Conservation (phyloP, 2,113 vertebrate genomes). For the Pygoscelis adeliae region DNA sequence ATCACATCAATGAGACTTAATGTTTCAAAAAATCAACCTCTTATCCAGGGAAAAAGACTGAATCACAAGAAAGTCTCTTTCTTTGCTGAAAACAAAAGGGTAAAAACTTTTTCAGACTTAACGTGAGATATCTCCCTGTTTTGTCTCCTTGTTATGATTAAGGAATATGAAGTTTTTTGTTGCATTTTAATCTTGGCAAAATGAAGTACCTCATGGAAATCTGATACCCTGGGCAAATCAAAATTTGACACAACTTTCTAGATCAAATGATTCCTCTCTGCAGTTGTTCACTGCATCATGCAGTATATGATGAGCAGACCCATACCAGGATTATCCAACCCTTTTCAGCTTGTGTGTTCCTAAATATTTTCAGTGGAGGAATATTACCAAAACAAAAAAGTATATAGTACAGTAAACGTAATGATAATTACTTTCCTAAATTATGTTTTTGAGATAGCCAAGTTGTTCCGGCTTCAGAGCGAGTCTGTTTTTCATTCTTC, state of each 20-base stretch:
- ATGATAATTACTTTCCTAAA: not conserved
- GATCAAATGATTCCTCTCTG: not conserved
- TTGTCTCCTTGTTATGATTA: not conserved
- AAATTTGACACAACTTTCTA: not conserved
- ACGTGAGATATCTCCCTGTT: not conserved
- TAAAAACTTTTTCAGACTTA: not conserved
- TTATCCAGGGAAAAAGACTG: not conserved
- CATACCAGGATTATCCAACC: not conserved
- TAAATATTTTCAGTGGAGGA: not conserved
- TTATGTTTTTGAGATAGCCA: not conserved
- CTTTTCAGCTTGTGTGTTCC: not conserved
- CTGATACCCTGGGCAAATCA: not conserved
- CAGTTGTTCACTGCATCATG: not conserved
- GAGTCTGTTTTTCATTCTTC: not conserved
- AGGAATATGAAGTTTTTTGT: not conserved
- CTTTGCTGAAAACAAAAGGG: not conserved
- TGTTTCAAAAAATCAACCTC: not conserved
- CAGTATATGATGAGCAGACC: not conserved
- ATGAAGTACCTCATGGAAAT: not conserved
- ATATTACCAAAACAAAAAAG: not conserved
- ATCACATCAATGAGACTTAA: not conserved
- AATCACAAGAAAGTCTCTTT: not conserved
- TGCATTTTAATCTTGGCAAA: not conserved
- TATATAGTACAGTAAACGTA: not conserved
- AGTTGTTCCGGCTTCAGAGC: not conserved